Conservation (phyloP, 2,888 invertebrate genomes). For the Drosophila diplacantha region DNA sequence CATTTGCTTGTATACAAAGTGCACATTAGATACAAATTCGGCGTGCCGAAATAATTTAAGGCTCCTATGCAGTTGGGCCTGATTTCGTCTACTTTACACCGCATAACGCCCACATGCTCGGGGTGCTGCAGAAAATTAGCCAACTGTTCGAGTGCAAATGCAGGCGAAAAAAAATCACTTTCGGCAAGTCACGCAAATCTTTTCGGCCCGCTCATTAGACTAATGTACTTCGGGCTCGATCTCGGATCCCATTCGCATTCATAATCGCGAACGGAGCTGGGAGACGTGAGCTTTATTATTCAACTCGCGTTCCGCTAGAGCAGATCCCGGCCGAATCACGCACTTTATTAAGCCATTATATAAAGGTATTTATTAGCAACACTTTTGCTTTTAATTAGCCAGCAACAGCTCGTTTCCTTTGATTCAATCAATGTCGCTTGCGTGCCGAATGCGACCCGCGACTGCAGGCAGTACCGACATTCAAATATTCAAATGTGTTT, state of each 20-base stretch:
- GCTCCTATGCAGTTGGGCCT: background rate
- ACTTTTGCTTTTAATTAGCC: constrained; percentile 64
- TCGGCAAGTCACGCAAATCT: constrained; percentile 61
- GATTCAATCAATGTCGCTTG: constrained; percentile 44
- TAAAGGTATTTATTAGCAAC: constrained; percentile 58
- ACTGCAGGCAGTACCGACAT: constrained; percentile 9
- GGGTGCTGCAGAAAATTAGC: constrained; percentile 30
- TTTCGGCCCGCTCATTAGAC: constrained; percentile 59
- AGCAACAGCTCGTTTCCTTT: constrained; percentile 39
- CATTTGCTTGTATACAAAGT: constrained; percentile 5
- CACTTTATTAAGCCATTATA: constrained; percentile 67
- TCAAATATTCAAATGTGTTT: constrained; percentile 35
- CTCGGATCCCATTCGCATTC: constrained; percentile 46
- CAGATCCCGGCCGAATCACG: constrained; percentile 51
- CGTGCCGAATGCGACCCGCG: constrained; percentile 34
- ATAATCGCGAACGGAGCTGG: constrained; percentile 43
- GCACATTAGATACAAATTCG: constrained; percentile 8
- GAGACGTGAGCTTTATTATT: constrained; percentile 52
- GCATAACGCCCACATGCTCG: constrained; percentile 24
- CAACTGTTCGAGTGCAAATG: constrained; percentile 27
- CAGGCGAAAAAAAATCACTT: constrained; percentile 22
- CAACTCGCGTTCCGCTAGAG: constrained; percentile 55
- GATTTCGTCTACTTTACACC: constrained; percentile 20
- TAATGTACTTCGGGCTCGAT: constrained; percentile 49
- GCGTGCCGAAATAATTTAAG: constrained; percentile 11